A percentile compares a stretch with the other conserved stretches of the same genome.
These are phyloP conservation scores for Hydra vulgaris DNA, from an alignment of 30 jellyfish, hydroid and myxozoan species.

Conservation along the genomic window DNA sequence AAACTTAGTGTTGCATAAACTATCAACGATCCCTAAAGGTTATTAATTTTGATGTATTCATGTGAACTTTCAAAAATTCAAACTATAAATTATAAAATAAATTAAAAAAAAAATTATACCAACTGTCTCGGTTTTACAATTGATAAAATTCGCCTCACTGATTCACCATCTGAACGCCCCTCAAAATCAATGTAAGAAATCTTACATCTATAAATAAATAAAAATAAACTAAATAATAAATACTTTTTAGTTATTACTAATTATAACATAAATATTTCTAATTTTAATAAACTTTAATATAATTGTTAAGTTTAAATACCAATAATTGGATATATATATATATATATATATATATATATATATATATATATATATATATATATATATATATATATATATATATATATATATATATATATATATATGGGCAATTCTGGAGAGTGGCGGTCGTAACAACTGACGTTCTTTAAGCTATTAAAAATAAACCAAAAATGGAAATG, in stretches of 20 bases:
- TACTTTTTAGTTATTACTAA: not conserved
- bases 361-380: not conserved
- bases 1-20: no score
- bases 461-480: no score
- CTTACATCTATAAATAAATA: constrained; percentile 43
- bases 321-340: not conserved
- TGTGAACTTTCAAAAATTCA: no score
- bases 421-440: no score
- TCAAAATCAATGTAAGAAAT: constrained; percentile 81
- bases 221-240: not conserved
- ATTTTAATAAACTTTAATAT: not conserved
- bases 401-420: no score
- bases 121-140: constrained; percentile 92
- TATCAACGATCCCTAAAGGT: no score
- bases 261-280: not conserved
- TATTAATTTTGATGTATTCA: no score
- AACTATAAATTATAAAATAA: no score
- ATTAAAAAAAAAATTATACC: constrained; percentile 16
- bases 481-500: no score
- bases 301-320: not conserved
- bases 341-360: not conserved
- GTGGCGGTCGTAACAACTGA: no score
- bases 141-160: constrained; percentile 73
- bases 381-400: not conserved
- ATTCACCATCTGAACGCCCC: constrained; percentile 97